A percentile compares a stretch with the other conserved stretches of the same genome.
phyloP scores from a whole-genome alignment of 2,888 invertebrate genomes.

The Amphipoea lucens region DNA sequence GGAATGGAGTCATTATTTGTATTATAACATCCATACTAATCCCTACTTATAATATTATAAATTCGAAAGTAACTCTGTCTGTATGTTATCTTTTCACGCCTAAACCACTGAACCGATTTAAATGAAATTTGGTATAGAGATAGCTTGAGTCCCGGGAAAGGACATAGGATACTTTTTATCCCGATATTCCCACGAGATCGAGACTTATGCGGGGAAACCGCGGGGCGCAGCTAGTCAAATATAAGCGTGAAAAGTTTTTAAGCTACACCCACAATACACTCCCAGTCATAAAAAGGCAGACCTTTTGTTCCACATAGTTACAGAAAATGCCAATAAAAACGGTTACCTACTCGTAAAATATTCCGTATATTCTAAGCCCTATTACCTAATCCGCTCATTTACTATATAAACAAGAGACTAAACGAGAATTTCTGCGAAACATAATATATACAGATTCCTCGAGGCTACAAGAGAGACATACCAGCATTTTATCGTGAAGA shows the following conservation, averaged over 20 bases:
- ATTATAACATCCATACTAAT: no score
- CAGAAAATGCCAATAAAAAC: neutral
- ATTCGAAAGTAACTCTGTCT: no score
- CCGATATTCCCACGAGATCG: no score
- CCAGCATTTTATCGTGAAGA: slow-evolving; percentile 52
- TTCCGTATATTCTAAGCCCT: neutral
- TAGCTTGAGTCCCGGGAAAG: no score
- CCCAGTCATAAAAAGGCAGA: neutral
- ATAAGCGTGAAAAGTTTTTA: neutral
- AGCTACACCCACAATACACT: neutral
- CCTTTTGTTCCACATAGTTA: neutral
- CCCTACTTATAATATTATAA: no score
- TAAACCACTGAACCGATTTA: no score
- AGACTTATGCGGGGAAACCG: no score
- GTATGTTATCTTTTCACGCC: no score
- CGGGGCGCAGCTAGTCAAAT: neutral
- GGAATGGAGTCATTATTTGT: no score
- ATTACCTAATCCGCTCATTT: slow-evolving; percentile 1
- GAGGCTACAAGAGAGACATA: slow-evolving; percentile 41
- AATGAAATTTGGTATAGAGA: no score
- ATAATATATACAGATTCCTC: slow-evolving; percentile 39
- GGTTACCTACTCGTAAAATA: neutral
- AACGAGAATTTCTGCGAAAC: slow-evolving; percentile 11
- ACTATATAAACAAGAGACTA: slow-evolving; percentile 26
- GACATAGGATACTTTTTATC: no score